These are phyloP conservation scores for Tonatia bakeri DNA, from an alignment of 2,113 vertebrate genomes.

Conservation along the genomic window DNA sequence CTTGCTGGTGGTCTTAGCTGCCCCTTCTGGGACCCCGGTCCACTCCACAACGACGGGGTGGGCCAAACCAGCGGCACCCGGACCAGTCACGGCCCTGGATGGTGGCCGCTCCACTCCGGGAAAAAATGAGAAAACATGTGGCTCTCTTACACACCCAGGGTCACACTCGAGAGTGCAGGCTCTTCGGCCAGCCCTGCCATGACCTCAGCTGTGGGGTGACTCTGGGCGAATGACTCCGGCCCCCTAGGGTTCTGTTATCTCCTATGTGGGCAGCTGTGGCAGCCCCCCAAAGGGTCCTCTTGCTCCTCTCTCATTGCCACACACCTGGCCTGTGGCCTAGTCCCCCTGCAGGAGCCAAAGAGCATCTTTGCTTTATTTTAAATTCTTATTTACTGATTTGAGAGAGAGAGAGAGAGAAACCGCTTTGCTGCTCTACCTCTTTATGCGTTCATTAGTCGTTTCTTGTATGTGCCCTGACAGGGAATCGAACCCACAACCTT, in stretches of 20 bases:
- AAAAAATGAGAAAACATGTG: fast-evolving
- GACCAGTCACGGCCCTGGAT: neutral
- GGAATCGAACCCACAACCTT: no score
- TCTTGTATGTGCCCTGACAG: no score
- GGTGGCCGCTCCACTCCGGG: neutral
- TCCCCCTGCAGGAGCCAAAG: neutral
- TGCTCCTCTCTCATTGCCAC: neutral
- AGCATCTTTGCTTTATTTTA: neutral
- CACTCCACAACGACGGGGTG: neutral
- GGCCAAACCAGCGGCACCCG: neutral
- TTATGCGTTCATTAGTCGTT: no score
- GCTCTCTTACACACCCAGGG: neutral
- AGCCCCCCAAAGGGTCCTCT: neutral
- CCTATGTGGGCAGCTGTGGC: neutral
- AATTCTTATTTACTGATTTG: no score
- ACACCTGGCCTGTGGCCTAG: neutral
- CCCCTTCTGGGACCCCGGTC: neutral
- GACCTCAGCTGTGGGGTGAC: neutral
- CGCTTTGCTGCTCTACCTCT: no score
- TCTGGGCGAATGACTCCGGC: neutral
- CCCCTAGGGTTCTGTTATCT: neutral
- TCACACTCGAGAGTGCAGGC: fast-evolving
- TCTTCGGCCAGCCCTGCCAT: neutral
- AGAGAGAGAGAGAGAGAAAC: no score
- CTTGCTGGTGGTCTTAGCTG: neutral